Base-by-base conservation (phyloP, 2,113 vertebrate genomes). In the Dissostichus mawsoni region DNA sequence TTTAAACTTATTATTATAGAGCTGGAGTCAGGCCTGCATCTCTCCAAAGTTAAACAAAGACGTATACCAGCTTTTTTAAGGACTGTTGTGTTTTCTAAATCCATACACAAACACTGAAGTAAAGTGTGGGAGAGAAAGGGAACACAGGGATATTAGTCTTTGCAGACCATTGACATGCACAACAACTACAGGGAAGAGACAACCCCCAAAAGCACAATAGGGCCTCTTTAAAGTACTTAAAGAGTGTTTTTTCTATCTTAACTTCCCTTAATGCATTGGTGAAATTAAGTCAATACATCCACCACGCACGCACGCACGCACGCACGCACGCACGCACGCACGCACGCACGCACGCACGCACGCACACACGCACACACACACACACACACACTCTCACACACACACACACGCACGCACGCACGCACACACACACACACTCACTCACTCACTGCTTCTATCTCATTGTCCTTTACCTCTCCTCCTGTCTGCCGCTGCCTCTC, bases 391-490 rank as follows among this genome's bases (percentile, higher is more conserved):
- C 58, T 36, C 57, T 36, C 14, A 33, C 25, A n/a, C 14, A 58
- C 56, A 14, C 55, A 57, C 55, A 14, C 55, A 57, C n/a, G n/a
- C n/a, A n/a, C n/a, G n/a, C 55, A 25, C 58, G 36, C 29, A 36
- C 58, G 4, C 51, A 7, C 51, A n/a, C 57, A 59, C 58, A 36
- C 29, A 61, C 58, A 61, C 25, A 36, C 13, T 16, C 12, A 29
- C 25, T 18, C 58, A 61, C 57, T 36, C 14, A 33, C 25, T 29
- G 25, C 25, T 29, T 29, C 25, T 33, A 48, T 65, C 51, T 47
- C 25, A 29, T 69, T 77, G 78, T 83, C 80, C 75, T 23, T 11
- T 18, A 66, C 62, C 69, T 61, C 25, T 56, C 59, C 72, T 61
- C 61, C 72, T n/a, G n/a, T 59, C 50, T 25, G 1, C 69, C 68